Evolutionary conservation across 2,888 invertebrate genomes (phyloP).

Genomic region (Baronia brevicornis): DNA sequence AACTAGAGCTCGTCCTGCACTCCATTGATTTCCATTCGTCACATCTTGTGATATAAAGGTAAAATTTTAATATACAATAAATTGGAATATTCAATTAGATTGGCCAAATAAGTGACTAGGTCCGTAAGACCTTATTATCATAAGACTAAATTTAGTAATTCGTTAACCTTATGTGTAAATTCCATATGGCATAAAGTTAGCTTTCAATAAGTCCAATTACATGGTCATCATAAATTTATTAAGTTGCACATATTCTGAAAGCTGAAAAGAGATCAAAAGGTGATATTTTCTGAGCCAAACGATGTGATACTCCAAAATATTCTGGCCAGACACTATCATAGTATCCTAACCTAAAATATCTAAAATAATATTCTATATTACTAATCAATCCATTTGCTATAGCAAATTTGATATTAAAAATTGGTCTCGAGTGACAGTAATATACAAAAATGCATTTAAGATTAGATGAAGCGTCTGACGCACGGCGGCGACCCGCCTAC

Average conservation of each 20-base stretch:
- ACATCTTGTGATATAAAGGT: constrained; percentile 58
- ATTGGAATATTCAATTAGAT: constrained; percentile 74
- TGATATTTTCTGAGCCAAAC: constrained; percentile 75
- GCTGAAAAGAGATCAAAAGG: constrained; percentile 75
- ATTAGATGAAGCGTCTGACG: constrained; percentile 54
- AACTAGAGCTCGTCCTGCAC: constrained; percentile 70
- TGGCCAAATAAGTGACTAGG: constrained; percentile 75
- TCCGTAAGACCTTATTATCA: constrained; percentile 67
- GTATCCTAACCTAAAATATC: constrained; percentile 75
- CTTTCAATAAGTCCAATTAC: constrained; percentile 72
- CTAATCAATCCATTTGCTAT: constrained; percentile 67
- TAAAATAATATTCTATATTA: constrained; percentile 71
- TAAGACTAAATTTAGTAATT: constrained; percentile 75
- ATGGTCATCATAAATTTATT: constrained; percentile 65
- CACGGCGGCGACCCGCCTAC: constrained; percentile 21
- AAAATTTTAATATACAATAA: constrained; percentile 71
- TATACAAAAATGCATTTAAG: constrained; percentile 62
- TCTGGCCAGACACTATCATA: constrained; percentile 75
- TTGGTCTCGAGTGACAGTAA: constrained; percentile 70
- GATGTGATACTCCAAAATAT: constrained; percentile 75
- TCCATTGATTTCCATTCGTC: constrained; percentile 66
- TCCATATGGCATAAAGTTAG: constrained; percentile 76
- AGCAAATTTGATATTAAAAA: constrained; percentile 68
- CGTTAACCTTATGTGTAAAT: constrained; percentile 75
- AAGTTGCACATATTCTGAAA: constrained; percentile 74